Base-by-base conservation (phyloP, 2,888 invertebrate genomes). In the Agonopterix arenella region DNA sequence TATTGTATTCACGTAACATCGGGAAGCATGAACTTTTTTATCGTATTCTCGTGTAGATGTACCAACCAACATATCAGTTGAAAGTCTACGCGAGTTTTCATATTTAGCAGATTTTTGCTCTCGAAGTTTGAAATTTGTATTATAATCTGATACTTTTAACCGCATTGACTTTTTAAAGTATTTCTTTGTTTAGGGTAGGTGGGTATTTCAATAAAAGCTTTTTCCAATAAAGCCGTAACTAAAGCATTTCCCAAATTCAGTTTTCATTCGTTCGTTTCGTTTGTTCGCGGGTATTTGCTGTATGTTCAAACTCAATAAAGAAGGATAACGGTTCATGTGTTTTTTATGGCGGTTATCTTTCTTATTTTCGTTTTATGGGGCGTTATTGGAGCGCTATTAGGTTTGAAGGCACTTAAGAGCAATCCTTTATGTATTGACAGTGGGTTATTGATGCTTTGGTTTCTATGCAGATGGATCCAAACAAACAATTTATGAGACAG, bases 291-390 rank as follows among this genome's bases (percentile, higher is more conserved):
- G 28, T 5, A 28, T 28, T 28, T 44, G 42, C 38, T 52, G 46
- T 48, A 44, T 18, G 38, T 47, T 48, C 43, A 48, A 52, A 52
- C 48, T 52, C 52, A 50, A 68, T 68, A 70, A 70, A 61, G 53
- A 58, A 60, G 60, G 60, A 68, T 70, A 68, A 70, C 56, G 62
- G 62, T 59, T 62, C 60, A 64, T 66, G 66, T 68, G 67, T 60
- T 69, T 72, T 73, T 75, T 73, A 73, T 70, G 54, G 68, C 65
- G 59, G 64, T 63, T 70, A 67, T 70, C 59, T 64, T 56, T 67
- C 66, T 66, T 66, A 67, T 70, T 68, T 67, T 57, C 58, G 54
- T 58, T 69, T 70, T 70, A 73, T 68, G 61, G 63, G 56, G 47
- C 61, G 60, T 64, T 67, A 65, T 64, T 60, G 56, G 55, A 55